Base-by-base conservation (phyloP, 2,888 invertebrate species). In the Ceraclea dissimilis region DNA sequence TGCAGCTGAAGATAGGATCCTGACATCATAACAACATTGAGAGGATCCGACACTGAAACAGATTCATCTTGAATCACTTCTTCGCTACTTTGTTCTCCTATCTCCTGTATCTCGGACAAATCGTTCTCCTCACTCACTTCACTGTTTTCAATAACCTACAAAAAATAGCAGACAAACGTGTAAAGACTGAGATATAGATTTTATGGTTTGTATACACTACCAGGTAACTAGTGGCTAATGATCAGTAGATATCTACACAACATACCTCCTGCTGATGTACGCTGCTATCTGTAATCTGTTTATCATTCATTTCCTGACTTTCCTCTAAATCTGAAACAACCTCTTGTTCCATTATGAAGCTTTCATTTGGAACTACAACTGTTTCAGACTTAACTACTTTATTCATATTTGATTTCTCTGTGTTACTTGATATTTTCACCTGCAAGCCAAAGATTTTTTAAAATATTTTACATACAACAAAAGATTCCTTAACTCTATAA, bases 1-100 rank as follows among this genome's bases (percentile, higher is more conserved):
- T 55, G 55, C 26, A 56, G 34, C 19, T 79, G 75, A 54, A 81
- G 70, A 66, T 79, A 81, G 59, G 79, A 79, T 4, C 82, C 78
- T 21, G 82, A 82, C 10, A 83, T 70, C 64, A 83, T 75, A 17
- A 83, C 79, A 66, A 81, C 78, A 62, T 76, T 39, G 5, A 39
- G 16, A 13, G 39, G 39, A 39, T 39, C 39, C 5, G 13, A n/a
- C 39, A 39, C 39, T 16, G 39, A 39, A n/a, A 39, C 39, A 13
- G 43, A 22, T 13, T 43, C 43, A 26, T 52, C 54, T 20, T 56
- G 34, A 11, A 20, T 22, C 48, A 51, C 54, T n/a, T 54, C 56
- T 18, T 57, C 59, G 18, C 47, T 5, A 47, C 11, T 20, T 2
- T 47, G 47, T 18, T 47, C 47, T 5, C 4, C 19, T 19, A 47